Percentiles rank a stretch among this genome's conserved stretches.
phyloP scores from a whole-genome alignment of 2,888 invertebrate genomes.

The Thalpophila matura region DNA sequence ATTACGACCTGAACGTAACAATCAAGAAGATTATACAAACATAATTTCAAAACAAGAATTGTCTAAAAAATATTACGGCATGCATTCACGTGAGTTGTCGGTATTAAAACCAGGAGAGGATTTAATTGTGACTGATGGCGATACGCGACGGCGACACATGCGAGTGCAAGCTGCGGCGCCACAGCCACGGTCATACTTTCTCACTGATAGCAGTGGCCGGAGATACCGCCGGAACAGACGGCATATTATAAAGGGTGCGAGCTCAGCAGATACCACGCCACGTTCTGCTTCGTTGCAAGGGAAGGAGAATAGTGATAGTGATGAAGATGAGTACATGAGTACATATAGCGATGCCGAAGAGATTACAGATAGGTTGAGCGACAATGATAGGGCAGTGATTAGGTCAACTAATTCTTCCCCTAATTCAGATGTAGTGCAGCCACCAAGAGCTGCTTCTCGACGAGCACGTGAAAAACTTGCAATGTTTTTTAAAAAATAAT shows the following conservation, averaged over 20 bases:
- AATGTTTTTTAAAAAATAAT: not conserved
- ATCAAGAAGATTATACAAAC: not conserved
- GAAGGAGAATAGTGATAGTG: not conserved
- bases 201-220: not conserved
- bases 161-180: constrained; percentile 2
- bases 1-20: not conserved
- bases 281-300: not conserved
- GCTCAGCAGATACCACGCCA: not conserved
- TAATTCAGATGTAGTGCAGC: not conserved
- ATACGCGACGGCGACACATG: not conserved
- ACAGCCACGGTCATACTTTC: constrained; percentile 15
- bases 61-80: constrained; percentile 1
- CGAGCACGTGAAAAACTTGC: not conserved
- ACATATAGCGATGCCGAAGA: not conserved
- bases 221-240: constrained; percentile 2
- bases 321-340: not conserved
- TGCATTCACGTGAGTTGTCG: constrained; percentile 2
- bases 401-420: not conserved
- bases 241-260: not conserved
- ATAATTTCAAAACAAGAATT: constrained; percentile 4
- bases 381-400: not conserved
- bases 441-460: not conserved
- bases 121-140: constrained; percentile 5
- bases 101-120: not conserved
- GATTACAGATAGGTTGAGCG: not conserved